Evolutionary conservation across 2,797 vertebrate species (phyloP).

Genomic region (Sebastes baramenuke): DNA sequence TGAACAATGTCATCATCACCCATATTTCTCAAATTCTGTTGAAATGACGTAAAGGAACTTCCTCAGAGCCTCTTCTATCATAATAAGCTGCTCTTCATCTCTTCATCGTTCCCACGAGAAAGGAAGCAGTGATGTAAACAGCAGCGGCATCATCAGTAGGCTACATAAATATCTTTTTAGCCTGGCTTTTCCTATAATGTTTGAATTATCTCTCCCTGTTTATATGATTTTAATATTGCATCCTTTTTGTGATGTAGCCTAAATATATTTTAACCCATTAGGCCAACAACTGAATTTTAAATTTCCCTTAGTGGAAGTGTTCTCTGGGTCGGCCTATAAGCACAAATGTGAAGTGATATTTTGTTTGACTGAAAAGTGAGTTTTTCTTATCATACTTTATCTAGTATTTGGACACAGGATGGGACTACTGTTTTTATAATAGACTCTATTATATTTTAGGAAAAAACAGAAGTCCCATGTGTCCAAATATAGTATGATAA

Average conservation of each 20-base stretch:
- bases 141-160: conserved; percentile 21
- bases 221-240: neutral
- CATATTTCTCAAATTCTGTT: conserved; percentile 24
- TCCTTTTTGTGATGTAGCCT: neutral
- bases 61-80: conserved; percentile 15
- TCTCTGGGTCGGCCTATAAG: no score
- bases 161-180: neutral
- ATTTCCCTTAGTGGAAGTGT: no score
- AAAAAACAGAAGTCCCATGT: no score
- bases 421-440: no score
- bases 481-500: no score
- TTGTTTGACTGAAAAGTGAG: fast-evolving
- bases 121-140: conserved; percentile 74
- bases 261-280: neutral
- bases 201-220: neutral
- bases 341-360: fast-evolving
- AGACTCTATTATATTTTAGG: no score
- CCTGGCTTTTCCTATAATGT: neutral
- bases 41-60: conserved; percentile 37
- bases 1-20: neutral
- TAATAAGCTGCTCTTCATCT: conserved; percentile 36
- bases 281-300: no score
- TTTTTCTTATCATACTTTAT: no score
- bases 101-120: conserved; percentile 72
- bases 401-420: no score